Base-by-base conservation (phyloP, 1,140 invertebrate genomes). In the Drosophila ironensis region DNA sequence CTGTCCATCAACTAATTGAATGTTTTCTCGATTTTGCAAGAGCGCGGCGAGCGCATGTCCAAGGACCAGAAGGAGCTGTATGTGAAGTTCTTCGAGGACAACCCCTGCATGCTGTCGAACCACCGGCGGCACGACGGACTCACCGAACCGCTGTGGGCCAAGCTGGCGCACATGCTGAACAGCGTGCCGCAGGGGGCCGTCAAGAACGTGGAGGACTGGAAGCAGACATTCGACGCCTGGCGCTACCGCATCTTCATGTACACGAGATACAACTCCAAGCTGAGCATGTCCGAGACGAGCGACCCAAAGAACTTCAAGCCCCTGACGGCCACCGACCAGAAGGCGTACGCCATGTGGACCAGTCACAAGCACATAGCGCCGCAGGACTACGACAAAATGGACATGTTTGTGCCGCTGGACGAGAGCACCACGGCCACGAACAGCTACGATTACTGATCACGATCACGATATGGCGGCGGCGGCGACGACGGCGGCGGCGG, bases 181-280 rank as follows among this genome's bases (percentile, higher is more conserved):
- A 88, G 81, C 14, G 87, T 89, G 35, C 87, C 81, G 1, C 87
- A 89, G 45, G 87, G 87, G 5, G 87, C 87, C 2, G 87, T 89
- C 0, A 89, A 89, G 57, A 89, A 89, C 25, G 87, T 89, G 5
- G 87, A 88, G 48, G 87, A 89, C 64, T 88, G 87, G 87, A 88
- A 88, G 52, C 69, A 88, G 51, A 89, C 87, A 0, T 89, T 89
- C 17, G 87, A 89, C 42, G 87, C 87, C 12, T 89, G 87, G 87
- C 72, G 87, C 2, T 89, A 89, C 48, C 82, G 87, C 38, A 88
- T 89, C 20, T 89, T 88, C 41, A 89, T 89, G 87, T 89, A 89
- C 37, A 87, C 82, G 14, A 81, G 87, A 9, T 88, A 88, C 42
- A 89, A 89, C 60, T 88, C 82, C 30, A 89, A 89, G 63, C 47